Evolutionary conservation across 2,888 invertebrate genomes (phyloP).

Genomic region (Rhagonycha lutea): DNA sequence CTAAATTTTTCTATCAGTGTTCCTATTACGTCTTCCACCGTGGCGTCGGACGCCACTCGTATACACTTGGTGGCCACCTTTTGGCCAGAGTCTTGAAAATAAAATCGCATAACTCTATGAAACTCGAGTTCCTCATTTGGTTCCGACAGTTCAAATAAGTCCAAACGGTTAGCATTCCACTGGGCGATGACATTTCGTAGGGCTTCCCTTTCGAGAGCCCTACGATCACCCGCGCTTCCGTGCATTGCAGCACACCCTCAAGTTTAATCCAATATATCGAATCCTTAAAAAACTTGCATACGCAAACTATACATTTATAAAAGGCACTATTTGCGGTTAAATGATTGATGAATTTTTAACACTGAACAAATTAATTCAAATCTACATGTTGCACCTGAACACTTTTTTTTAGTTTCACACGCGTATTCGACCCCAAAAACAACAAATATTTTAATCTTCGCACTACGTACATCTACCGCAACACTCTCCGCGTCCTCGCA

Average conservation of each 20-base stretch:
- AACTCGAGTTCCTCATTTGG: constrained; percentile 99
- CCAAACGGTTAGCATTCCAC: constrained; percentile 99
- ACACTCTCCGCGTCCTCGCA: constrained; percentile 37
- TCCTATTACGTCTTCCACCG: constrained; percentile 93
- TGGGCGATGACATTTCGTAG: constrained; percentile 95
- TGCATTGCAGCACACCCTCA: constrained; percentile 46
- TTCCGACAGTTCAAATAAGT: constrained; percentile 96
- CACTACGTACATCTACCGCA: constrained; percentile 36
- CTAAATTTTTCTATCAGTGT: constrained; percentile 98
- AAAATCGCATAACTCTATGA: constrained; percentile 99
- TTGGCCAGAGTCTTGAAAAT: constrained; percentile 98
- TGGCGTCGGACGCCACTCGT: constrained; percentile 95
- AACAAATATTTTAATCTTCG: constrained; percentile 5
- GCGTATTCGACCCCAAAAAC: not conserved
- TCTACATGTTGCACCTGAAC: constrained; percentile 20
- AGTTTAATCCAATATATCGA: constrained; percentile 43
- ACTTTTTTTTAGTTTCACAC: constrained; percentile 1
- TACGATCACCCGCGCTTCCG: constrained; percentile 67
- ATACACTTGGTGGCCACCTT: constrained; percentile 99
- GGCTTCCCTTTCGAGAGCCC: constrained; percentile 90
- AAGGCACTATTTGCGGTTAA: constrained; percentile 26
- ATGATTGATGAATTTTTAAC: constrained; percentile 6
- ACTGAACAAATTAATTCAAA: constrained; percentile 9
- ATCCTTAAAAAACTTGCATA: constrained; percentile 41
- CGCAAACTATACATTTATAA: constrained; percentile 30